Base-by-base conservation (phyloP, 2,888 invertebrate genomes). In the Rutpela maculata region DNA sequence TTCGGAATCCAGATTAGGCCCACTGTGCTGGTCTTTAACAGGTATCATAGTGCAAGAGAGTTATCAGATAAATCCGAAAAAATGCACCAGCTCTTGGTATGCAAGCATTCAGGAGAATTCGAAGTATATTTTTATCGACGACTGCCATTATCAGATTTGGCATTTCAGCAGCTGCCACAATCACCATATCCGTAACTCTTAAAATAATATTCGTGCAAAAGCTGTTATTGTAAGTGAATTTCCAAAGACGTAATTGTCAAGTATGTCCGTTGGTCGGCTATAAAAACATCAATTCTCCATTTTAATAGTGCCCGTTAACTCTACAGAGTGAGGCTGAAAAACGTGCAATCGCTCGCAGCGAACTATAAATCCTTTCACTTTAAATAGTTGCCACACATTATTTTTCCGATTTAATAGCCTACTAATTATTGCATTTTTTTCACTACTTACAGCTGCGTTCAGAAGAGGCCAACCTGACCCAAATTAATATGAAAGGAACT, bases 291-390 rank as follows among this genome's bases (percentile, higher is more conserved):
- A 70, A 60, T 70, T 70, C 70, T 70, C 70, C 70, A 70, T 70
- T 70, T 70, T 70, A 70, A 70, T 70, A 70, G 70, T 59, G 60
- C 70, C 70, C 70, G 70, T 70, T 70, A 60, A 50, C 60, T 70
- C 35, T 70, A 70, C 70, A 70, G 70, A 60, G 70, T 60, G 70
- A 43, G 35, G 60, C 70, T n/a, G 60, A 43, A 59, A 70, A 70
- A 70, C 19, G 60, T 65, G 15, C 18, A 35, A 65, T 38, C 35
- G 26, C 2, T 31, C 17, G 35, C 26, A 35, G n/a, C 31, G 6
- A 31, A 15, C 31, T 35, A 35, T 22, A 26, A 69, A 35, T 69
- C 69, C 69, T 69, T 70, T 70, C 70, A 70, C 70, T 70, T 43
- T 43, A 70, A 60, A 70, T 60, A 59, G 65, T 70, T 22, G 35